Evolutionary conservation across 2,113 vertebrate genomes (phyloP).

Genomic region (Delphinus delphis): DNA sequence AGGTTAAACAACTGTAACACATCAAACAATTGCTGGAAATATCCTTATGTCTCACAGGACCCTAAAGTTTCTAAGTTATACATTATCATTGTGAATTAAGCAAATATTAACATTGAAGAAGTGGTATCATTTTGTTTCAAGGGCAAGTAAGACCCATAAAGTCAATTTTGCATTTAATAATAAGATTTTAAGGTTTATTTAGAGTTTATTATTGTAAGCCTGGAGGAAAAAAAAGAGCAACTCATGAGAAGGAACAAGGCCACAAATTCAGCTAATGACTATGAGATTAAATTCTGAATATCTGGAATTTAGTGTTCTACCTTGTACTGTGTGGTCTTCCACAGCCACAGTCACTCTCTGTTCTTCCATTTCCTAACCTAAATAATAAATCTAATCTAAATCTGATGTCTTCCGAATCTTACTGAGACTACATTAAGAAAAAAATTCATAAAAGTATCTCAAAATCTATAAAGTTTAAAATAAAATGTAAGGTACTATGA

Average conservation of each 20-base stretch:
- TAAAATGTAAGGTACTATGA: neutral
- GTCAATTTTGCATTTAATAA: neutral
- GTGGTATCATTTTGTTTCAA: neutral
- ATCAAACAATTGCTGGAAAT: neutral
- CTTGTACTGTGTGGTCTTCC: neutral
- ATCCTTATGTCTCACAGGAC: neutral
- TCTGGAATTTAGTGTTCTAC: neutral
- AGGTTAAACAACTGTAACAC: neutral
- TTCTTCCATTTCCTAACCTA: neutral
- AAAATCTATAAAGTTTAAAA: neutral
- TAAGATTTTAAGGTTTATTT: neutral
- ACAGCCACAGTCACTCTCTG: neutral
- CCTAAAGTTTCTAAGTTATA: neutral
- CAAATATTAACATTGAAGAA: neutral
- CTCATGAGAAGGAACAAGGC: neutral
- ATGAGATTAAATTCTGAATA: neutral
- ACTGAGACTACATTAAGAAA: neutral
- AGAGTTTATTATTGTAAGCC: neutral
- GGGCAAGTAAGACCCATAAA: neutral
- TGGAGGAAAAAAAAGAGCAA: neutral
- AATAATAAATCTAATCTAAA: neutral
- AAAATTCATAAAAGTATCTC: neutral
- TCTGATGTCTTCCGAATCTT: neutral
- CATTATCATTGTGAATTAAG: neutral
- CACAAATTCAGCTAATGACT: neutral